Conservation (phyloP, 2,888 invertebrate genomes). For the Erebia palarica region DNA sequence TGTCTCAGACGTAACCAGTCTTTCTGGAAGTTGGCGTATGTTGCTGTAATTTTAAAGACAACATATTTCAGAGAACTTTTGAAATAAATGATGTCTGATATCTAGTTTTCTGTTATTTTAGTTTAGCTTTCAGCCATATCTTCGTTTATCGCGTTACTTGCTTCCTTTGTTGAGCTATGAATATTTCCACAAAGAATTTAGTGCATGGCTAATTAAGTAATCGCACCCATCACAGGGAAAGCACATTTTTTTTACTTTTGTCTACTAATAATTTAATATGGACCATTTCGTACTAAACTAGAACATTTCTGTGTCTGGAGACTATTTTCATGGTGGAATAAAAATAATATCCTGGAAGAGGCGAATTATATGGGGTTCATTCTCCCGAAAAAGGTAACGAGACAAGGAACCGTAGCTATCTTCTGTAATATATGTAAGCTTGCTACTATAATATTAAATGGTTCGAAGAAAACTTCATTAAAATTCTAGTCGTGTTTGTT, state of each 20-base stretch:
- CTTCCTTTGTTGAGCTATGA: neutral
- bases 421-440: neutral
- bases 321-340: neutral
- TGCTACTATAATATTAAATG: neutral
- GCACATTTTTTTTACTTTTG: neutral
- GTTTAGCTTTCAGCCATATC: neutral
- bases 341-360: neutral
- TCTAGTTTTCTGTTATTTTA: neutral
- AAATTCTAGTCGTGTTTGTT: conserved; percentile 18
- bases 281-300: too few relatives aligned
- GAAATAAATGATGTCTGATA: too few relatives aligned
- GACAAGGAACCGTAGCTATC: neutral
- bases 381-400: neutral
- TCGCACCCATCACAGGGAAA: neutral
- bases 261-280: too few relatives aligned
- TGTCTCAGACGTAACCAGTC: neutral
- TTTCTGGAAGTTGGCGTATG: neutral
- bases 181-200: neutral
- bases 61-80: neutral
- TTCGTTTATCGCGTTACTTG: neutral
- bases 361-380: neutral
- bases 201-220: neutral
- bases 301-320: neutral
- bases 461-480: conserved; percentile 16
- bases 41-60: neutral